Evolutionary conservation across 1,140 invertebrate species (phyloP), one percentile per base, ranked within the genome.

Genomic region (Odontomachus brunneus): DNA sequence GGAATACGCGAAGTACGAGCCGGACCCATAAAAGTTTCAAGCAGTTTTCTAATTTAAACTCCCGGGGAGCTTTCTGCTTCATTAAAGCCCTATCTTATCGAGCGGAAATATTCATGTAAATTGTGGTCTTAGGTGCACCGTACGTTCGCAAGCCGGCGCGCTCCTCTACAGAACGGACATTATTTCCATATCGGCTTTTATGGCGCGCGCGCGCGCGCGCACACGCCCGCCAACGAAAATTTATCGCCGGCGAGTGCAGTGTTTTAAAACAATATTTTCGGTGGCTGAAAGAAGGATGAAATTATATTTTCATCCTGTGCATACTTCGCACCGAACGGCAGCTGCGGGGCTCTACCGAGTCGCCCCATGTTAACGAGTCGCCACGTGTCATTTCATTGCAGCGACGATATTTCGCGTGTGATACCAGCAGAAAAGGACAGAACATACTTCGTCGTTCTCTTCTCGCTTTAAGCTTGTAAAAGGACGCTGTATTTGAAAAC

Each of bases 31-130:
- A 88, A 87, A 84, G 73, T 88, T 87, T 81, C 85, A 55, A 84
- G 82, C 51, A 71, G 81, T 81, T 88, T 88, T 84, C 82, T 87
- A 87, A 88, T 88, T 84, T 81, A 82, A 84, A 71, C 62, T 71
- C 74, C 29, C 12, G 12, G 38, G 38, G 29, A 33, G 51, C 65
- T 72, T 55, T 22, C 24, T 53, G 78, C 57, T 87, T 87, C 85
- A 87, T 88, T 87, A 87, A 88, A 87, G 65, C 55, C 7, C 65
- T 63, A 81, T 87, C 72, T 84, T 60, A 62, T 65, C 73, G 69
- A 48, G 57, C 57, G 44, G 57, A 73, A 84, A 82, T 88, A 84
- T 88, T 87, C 76, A 84, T 72, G 86, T 76, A 84, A 88, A 87
- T 75, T 73, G 51, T 26, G 85, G 53, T 69, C 49, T 49, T 82